Evolutionary conservation across 2,113 vertebrate species (phyloP).

Genomic region (Eptesicus fuscus): DNA sequence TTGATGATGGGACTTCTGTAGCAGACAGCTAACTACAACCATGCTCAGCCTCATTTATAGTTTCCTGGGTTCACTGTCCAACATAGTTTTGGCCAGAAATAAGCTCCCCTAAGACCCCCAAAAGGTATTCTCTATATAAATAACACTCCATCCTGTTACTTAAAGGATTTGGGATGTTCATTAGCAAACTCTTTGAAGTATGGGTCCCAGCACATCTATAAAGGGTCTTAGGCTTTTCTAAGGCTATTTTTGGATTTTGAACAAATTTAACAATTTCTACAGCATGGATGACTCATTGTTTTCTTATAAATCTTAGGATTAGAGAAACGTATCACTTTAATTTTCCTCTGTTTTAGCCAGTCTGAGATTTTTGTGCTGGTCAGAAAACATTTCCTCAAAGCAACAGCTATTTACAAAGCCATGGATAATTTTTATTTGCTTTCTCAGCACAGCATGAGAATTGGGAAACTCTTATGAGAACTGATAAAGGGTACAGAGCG

Average conservation of each 20-base stretch:
- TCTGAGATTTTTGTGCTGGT: slow-evolving; percentile 37
- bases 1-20: not conserved
- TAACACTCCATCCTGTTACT: slow-evolving; percentile 20
- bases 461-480: slow-evolving; percentile 55
- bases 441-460: slow-evolving; percentile 26
- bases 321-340: slow-evolving; percentile 54
- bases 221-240: not conserved
- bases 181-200: slow-evolving; percentile 49
- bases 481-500: slow-evolving; percentile 51
- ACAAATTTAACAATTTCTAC: slow-evolving; percentile 21
- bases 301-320: slow-evolving; percentile 55
- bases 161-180: slow-evolving; percentile 43
- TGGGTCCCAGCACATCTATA: not conserved
- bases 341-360: slow-evolving; percentile 46
- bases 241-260: slow-evolving; percentile 47
- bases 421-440: slow-evolving; percentile 63
- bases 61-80: not conserved
- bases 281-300: slow-evolving; percentile 33
- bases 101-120: not conserved
- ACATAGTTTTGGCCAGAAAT: slow-evolving; percentile 22
- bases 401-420: slow-evolving; percentile 7
- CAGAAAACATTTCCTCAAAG: slow-evolving; percentile 60
- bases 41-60: not conserved
- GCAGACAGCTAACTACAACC: not conserved
- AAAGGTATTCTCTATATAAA: not conserved